Percentiles rank a stretch among this genome's conserved stretches.
Evolutionary conservation across 2,797 vertebrate species (phyloP).

Genomic region (Chloroceryle inda): DNA sequence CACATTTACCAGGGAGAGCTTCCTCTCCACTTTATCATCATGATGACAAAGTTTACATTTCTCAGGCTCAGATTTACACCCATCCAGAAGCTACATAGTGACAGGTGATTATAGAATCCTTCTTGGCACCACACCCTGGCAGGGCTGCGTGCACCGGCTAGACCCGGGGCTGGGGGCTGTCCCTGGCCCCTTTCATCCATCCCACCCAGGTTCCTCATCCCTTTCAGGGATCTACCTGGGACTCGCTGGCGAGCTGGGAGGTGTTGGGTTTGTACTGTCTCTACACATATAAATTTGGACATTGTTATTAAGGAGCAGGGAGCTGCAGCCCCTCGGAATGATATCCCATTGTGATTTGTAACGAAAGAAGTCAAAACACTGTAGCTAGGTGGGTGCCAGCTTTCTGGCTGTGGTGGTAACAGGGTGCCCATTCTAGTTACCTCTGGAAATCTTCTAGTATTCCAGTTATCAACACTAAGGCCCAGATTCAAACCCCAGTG

Average conservation of each 20-base stretch:
- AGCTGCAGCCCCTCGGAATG: neutral
- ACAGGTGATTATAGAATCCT: neutral
- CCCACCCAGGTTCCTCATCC: neutral
- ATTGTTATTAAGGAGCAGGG: neutral
- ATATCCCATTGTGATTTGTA: neutral
- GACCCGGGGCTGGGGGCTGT: neutral
- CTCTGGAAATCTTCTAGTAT: neutral
- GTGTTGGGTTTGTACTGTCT: neutral
- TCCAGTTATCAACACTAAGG: neutral
- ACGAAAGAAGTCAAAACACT: neutral
- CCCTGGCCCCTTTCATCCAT: neutral
- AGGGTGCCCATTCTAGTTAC: neutral
- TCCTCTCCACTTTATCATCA: neutral
- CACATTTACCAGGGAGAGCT: neutral
- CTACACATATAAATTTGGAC: neutral
- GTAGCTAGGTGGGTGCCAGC: neutral
- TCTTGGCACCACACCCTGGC: accelerated
- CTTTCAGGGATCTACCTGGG: neutral
- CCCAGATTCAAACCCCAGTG: neutral
- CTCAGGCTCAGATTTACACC: neutral
- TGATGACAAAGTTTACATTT: neutral
- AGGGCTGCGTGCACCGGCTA: accelerated
- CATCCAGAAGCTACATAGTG: neutral
- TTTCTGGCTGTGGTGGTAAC: neutral
- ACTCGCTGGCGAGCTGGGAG: neutral